Conservation (phyloP, 1,140 invertebrate genomes). For the Drosophila sproati region DNA sequence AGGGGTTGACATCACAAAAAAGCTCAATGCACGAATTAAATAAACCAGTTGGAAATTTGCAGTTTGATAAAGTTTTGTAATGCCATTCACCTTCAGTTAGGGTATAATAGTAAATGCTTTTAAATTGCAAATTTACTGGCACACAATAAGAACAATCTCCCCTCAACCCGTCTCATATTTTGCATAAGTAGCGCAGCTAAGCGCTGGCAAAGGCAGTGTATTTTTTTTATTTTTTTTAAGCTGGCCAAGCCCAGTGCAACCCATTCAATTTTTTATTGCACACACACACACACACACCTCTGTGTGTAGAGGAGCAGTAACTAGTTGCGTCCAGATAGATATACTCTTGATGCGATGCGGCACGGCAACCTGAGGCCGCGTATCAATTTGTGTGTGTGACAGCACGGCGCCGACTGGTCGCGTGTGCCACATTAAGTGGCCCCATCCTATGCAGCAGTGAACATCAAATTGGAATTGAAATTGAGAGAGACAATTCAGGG, state of each 20-base stretch:
- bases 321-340: not conserved
- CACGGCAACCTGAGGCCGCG: conserved; percentile 70
- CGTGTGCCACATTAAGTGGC: conserved; percentile 78
- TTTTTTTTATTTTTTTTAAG: not conserved
- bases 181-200: conserved; percentile 42
- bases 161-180: not conserved
- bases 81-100: not conserved
- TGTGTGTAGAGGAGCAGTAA: not conserved
- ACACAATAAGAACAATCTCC: not conserved
- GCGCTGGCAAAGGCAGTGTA: conserved; percentile 10
- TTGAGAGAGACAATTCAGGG: conserved; percentile 19
- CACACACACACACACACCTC: conserved; percentile 7
- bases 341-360: conserved; percentile 32
- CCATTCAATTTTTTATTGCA: conserved; percentile 28
- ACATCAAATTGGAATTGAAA: conserved; percentile 34
- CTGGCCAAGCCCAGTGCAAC: conserved; percentile 26
- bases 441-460: conserved; percentile 57
- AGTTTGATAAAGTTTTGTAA: not conserved
- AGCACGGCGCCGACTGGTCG: conserved; percentile 56
- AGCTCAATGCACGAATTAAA: too few relatives aligned
- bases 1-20: too few relatives aligned
- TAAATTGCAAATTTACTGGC: conserved; percentile 18
- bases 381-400: conserved; percentile 60
- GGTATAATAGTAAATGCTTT: not conserved
- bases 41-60: too few relatives aligned